Percentiles rank a stretch among this genome's conserved stretches.
Evolutionary conservation across 2,113 vertebrate species (phyloP).

Genomic region (Vanacampus margaritifer): DNA sequence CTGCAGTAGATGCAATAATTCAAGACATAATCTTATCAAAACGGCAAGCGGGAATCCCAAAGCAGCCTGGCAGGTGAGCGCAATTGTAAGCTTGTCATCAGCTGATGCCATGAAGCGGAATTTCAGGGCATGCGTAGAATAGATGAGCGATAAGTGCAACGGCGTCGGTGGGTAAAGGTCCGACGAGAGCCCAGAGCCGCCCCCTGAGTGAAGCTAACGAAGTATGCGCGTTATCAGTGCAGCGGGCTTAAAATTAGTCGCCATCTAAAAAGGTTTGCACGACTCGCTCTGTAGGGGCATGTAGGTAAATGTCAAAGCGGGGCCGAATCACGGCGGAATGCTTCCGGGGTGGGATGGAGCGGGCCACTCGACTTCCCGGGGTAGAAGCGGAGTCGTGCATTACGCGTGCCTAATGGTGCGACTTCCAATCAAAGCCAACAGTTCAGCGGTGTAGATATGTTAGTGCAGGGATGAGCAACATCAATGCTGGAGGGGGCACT

Average conservation of each 20-base stretch:
- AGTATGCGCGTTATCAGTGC: slow-evolving; percentile 58
- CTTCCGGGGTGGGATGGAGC: slow-evolving; percentile 34
- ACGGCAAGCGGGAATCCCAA: slow-evolving; percentile 10
- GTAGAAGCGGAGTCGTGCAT: slow-evolving; percentile 51
- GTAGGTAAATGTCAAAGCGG: slow-evolving; percentile 63
- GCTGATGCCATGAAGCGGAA: slow-evolving; percentile 39
- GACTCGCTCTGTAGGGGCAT: slow-evolving; percentile 51
- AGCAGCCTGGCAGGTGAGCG: neutral
- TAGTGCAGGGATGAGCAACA: too few relatives aligned
- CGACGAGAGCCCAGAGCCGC: slow-evolving; percentile 32
- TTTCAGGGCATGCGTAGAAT: slow-evolving; percentile 48
- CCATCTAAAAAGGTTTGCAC: slow-evolving; percentile 64
- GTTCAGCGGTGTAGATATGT: slow-evolving; percentile 1
- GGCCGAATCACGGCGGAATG: slow-evolving; percentile 46
- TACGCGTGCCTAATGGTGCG: slow-evolving; percentile 49
- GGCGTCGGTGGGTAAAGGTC: slow-evolving; percentile 50
- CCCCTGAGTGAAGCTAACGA: slow-evolving; percentile 33
- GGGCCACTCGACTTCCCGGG: slow-evolving; percentile 36
- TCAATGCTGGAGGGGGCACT: too few relatives aligned
- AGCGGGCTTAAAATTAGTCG: slow-evolving; percentile 56
- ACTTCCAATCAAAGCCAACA: slow-evolving; percentile 39
- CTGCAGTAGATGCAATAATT: slow-evolving; percentile 4
- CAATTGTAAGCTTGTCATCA: slow-evolving; percentile 27
- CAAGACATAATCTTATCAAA: slow-evolving; percentile 30
- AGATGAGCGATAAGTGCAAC: slow-evolving; percentile 47